Evolutionary conservation across 2,113 vertebrate genomes (phyloP), one percentile per base, ranked within the genome.

Genomic region (Coryphaenoides rupestris): DNA sequence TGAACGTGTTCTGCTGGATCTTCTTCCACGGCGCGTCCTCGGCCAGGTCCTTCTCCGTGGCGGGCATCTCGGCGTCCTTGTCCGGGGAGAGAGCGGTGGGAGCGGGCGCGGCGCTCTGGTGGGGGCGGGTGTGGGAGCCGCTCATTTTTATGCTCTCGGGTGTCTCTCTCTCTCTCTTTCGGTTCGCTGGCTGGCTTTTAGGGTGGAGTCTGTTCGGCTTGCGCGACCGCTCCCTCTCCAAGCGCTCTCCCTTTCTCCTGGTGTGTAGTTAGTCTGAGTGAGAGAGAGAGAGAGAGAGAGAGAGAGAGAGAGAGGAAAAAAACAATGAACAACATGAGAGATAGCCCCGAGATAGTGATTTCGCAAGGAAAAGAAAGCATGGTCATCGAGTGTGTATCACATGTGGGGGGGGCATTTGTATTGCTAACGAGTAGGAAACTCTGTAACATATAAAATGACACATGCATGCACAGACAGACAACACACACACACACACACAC

Each of bases 11-110:
- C 85, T 93, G 91, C 79, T 93, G 92, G 78, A 93, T 93, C 80
- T 92, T 92, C 89, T 93, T 93, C 92, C 92, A 93, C 28, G 92
- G 92, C 56, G 92, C 92, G 65, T 93, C 92, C 75, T 93, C 92
- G 76, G 92, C 92, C 82, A 93, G 89, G 74, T 93, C 92, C 68
- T 93, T 93, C 87, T 93, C 92, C 63, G 92, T 93, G 55, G 91
- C 92, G 84, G 92, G 92, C 92, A 93, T 93, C 69, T 93, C 91
- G 69, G 89, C 86, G 88, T 93, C 89, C 81, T 91, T 92, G 74
- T 92, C 91, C 77, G 86, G 69, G 75, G 80, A 77, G 80, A 83
- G 81, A 83, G 90, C 79, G 88, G 86, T 91, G 70, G 90, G 85
- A 84, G 84, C 85, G 83, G 90, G 88, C 85, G 88, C 83, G 81